A percentile compares a stretch with the other conserved stretches of the same genome.
phyloP scores from a whole-genome alignment of 2,797 vertebrate genomes.

The Natrix natrix region DNA sequence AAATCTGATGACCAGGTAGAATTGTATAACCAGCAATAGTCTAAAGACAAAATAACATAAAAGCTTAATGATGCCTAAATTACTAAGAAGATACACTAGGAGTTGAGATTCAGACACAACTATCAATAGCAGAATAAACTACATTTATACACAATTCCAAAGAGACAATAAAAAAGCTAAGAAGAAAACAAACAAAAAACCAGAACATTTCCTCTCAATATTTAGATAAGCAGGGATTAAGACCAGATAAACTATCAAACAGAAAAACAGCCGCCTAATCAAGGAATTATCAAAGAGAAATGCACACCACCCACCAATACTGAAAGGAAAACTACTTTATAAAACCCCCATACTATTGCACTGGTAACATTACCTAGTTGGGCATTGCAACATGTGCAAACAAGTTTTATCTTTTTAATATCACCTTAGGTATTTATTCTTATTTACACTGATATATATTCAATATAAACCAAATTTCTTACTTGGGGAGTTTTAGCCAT shows the following conservation, averaged over 20 bases:
- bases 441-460: not conserved
- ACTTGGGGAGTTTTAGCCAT: conserved; percentile 91
- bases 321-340: not conserved
- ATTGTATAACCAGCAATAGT: conserved; percentile 87
- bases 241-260: not conserved
- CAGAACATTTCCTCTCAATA: not conserved
- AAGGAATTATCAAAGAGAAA: not conserved
- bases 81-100: not conserved
- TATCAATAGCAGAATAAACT: not conserved
- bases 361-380: not conserved
- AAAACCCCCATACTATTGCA: not conserved
- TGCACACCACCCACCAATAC: not conserved
- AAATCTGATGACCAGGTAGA: conserved; percentile 94
- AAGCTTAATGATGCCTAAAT: not conserved
- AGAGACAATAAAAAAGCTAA: not conserved
- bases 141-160: not conserved
- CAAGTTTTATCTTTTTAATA: not conserved
- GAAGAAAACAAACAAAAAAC: not conserved
- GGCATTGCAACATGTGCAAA: not conserved
- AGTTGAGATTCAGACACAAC: not conserved
- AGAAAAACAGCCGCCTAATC: not conserved
- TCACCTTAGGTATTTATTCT: not conserved
- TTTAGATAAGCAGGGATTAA: not conserved
- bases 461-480: not conserved
- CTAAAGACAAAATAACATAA: conserved; percentile 62